phyloP scores from a whole-genome alignment of 2,797 vertebrate genomes.

The Gymnothorax javanicus region DNA sequence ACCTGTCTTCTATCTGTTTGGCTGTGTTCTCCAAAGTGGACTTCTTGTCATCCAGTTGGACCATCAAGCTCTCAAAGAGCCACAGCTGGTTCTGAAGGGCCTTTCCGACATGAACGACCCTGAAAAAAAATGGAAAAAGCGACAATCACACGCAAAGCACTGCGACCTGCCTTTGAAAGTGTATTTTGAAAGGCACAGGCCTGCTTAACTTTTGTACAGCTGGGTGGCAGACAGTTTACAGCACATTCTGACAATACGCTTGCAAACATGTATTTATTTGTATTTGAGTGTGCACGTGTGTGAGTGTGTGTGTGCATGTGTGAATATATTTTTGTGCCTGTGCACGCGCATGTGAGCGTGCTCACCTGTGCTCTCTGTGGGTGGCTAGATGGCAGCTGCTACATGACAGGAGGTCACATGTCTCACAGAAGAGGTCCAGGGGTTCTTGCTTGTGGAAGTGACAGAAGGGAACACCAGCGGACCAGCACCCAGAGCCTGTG shows the following conservation, averaged over 20 bases:
- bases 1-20: conserved; percentile 79
- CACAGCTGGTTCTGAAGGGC: conserved; percentile 79
- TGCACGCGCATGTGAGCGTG: conserved; percentile 22
- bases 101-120: conserved; percentile 74
- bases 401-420: conserved; percentile 82
- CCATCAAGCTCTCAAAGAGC: conserved; percentile 76
- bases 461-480: conserved; percentile 72
- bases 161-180: not conserved
- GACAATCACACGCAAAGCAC: not conserved
- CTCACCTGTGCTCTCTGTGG: conserved; percentile 83
- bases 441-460: conserved; percentile 79
- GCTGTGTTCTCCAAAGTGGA: conserved; percentile 75
- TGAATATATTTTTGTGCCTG: conserved; percentile 13
- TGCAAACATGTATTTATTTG: conserved; percentile 15
- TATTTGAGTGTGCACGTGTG: not conserved
- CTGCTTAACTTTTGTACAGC: not conserved
- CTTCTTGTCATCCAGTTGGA: conserved; percentile 76
- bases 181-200: not conserved
- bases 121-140: conserved; percentile 40
- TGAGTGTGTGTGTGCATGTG: not conserved
- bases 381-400: conserved; percentile 82
- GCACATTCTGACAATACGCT: not conserved
- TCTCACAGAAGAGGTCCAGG: conserved; percentile 81
- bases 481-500: conserved; percentile 69
- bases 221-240: not conserved